Evolutionary conservation across 2,797 vertebrate species (phyloP), one percentile per base, ranked within the genome.

Genomic region (Notolepis coatsorum): DNA sequence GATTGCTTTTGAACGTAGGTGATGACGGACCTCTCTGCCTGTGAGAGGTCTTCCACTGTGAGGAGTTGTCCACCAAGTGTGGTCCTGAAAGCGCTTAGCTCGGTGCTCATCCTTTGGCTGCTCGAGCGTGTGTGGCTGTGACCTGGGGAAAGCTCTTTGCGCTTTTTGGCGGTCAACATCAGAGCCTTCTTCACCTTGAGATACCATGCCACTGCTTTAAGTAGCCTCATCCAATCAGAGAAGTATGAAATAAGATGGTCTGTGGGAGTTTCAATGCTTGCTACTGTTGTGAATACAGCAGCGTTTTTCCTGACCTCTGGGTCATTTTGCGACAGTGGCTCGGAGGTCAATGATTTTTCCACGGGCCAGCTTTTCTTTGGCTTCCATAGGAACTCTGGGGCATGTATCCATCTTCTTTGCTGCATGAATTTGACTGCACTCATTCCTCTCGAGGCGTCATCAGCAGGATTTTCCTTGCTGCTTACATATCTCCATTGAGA

Each of bases 401-500:
- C 15, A 2, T 28, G 23, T 2, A 47, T 48, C 20, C 15, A 59
- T 27, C 18, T 18, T 3, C 17, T 24, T 7, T 37, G 2, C 7
- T 61, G 2, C 20, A 25, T 2, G 5, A 48, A 48, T 20, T 5
- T 27, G 6, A 3, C 20, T 3, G 30, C 21, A 4, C 23, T 38
- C 6, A 48, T 7, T 17, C 18, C 57, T 60, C 46, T 61, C 8
- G n/a, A 39, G 6, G 10, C 35, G 0, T 41, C 13, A 12, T 61
- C 58, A 2, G 43, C 20, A 5, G 31, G 20, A 38, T 60, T 60
- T 4, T 12, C 9, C 6, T 5, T 35, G 8, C 10, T 60, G 9
- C 3, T 15, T 3, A 49, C 43, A 38, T 38, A 37, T 12, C 28
- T 60, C 43, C 57, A 60, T 27, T 60, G 57, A 15, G 30, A 35